phyloP scores from a whole-genome alignment of 2,888 invertebrate species.

The Clunio marinus region DNA sequence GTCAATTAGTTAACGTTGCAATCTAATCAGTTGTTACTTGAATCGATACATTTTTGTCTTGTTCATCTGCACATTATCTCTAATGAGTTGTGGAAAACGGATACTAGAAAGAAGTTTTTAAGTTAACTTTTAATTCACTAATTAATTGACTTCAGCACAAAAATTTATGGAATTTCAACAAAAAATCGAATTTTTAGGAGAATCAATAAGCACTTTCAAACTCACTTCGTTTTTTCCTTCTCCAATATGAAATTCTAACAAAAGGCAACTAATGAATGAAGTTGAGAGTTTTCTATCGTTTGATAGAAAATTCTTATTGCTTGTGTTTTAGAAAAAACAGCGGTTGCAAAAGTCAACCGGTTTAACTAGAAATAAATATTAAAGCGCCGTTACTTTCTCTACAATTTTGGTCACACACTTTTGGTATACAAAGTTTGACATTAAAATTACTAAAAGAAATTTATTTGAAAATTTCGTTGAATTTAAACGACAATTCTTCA shows the following conservation, averaged over 20 bases:
- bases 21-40: constrained; percentile 1
- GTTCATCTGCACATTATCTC: constrained; percentile 16
- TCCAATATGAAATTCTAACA: constrained; percentile 25
- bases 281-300: no score
- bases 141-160: background rate
- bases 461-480: background rate
- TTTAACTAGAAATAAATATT: no score
- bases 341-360: no score
- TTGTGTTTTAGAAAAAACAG: no score
- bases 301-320: no score
- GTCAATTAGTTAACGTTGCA: background rate
- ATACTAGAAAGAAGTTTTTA: constrained; percentile 31
- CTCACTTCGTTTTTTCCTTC: background rate
- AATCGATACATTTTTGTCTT: background rate
- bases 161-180: background rate
- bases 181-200: background rate
- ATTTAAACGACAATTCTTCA: constrained; percentile 17
- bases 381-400: no score
- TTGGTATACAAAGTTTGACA: no score
- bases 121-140: constrained; percentile 15
- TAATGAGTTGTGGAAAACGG: constrained; percentile 36
- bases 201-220: background rate
- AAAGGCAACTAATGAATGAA: constrained; percentile 37
- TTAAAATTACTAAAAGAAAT: no score
- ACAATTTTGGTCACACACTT: no score